These are phyloP conservation scores for Drosophila dunni DNA, from an alignment of 1,140 invertebrate species.

Conservation along the genomic window DNA sequence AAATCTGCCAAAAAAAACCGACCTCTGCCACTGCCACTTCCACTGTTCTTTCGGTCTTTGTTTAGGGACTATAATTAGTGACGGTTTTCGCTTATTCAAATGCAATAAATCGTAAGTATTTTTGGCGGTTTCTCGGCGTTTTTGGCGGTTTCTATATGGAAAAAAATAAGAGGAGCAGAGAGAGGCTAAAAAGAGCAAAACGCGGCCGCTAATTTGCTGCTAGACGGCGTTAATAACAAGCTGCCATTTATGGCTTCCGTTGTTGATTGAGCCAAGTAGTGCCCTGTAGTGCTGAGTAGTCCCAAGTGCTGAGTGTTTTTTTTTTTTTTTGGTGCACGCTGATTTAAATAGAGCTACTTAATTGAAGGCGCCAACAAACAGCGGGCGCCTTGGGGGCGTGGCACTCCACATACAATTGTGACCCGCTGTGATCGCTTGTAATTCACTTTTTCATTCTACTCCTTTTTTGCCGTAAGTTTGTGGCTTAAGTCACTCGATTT, in stretches of 20 bases:
- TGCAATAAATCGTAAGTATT: slow-evolving; percentile 61
- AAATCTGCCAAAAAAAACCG: not conserved
- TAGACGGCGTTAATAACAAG: slow-evolving; percentile 75
- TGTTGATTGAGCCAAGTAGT: slow-evolving; percentile 18
- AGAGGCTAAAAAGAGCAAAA: slow-evolving; percentile 17
- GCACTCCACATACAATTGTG: slow-evolving; percentile 23
- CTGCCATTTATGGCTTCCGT: slow-evolving; percentile 79
- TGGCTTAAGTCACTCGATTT: slow-evolving; percentile 30
- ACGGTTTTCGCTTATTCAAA: slow-evolving; percentile 63
- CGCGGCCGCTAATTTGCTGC: slow-evolving; percentile 60
- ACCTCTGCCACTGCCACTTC: not conserved
- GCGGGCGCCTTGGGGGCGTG: slow-evolving; percentile 39
- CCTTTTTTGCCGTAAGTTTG: slow-evolving; percentile 19
- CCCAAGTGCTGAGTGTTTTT: too few relatives aligned
- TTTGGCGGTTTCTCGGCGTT: slow-evolving; percentile 2
- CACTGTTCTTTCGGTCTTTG: not conserved
- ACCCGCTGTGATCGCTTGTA: slow-evolving; percentile 39
- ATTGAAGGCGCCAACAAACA: slow-evolving; percentile 72
- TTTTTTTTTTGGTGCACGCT: not conserved
- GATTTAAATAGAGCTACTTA: slow-evolving; percentile 41
- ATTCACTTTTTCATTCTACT: slow-evolving; percentile 1
- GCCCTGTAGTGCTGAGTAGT: not conserved
- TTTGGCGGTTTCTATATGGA: slow-evolving; percentile 10
- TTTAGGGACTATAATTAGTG: slow-evolving; percentile 67
- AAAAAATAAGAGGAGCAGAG: not conserved